Conservation (phyloP, 1,140 invertebrate species). For the Choristoneura fumiferana region DNA sequence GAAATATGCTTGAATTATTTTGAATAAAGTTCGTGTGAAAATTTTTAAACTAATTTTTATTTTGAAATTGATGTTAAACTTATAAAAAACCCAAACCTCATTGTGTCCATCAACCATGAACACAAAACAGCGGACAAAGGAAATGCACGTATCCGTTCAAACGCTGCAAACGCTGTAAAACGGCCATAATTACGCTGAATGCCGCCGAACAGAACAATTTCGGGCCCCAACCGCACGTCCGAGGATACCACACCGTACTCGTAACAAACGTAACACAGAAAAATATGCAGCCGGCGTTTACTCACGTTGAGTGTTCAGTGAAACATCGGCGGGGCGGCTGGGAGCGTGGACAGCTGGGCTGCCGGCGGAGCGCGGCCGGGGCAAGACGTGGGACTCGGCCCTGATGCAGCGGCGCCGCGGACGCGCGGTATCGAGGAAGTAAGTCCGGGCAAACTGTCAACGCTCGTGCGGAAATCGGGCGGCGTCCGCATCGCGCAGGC, state of each 20-base stretch:
- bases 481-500: slow-evolving; percentile 54
- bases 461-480: slow-evolving; percentile 65
- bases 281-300: slow-evolving; percentile 32
- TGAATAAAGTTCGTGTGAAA: no score
- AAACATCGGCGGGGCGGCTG: slow-evolving; percentile 55
- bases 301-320: slow-evolving; percentile 62
- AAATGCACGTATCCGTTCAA: slow-evolving; percentile 18
- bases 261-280: not conserved
- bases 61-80: not conserved
- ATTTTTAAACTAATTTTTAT: no score
- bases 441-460: slow-evolving; percentile 72
- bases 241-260: not conserved
- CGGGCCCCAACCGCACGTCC: not conserved
- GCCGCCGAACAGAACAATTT: not conserved
- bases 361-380: slow-evolving; percentile 53
- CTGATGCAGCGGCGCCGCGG: slow-evolving; percentile 64
- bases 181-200: not conserved
- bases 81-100: slow-evolving; percentile 5
- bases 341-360: slow-evolving; percentile 31
- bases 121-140: slow-evolving; percentile 12
- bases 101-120: slow-evolving; percentile 1
- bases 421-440: slow-evolving; percentile 77
- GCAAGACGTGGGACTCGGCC: slow-evolving; percentile 51
- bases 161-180: slow-evolving; percentile 1
- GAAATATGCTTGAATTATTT: no score